Conservation (phyloP, 1,140 invertebrate species). For the Rhyzopertha dominica region DNA sequence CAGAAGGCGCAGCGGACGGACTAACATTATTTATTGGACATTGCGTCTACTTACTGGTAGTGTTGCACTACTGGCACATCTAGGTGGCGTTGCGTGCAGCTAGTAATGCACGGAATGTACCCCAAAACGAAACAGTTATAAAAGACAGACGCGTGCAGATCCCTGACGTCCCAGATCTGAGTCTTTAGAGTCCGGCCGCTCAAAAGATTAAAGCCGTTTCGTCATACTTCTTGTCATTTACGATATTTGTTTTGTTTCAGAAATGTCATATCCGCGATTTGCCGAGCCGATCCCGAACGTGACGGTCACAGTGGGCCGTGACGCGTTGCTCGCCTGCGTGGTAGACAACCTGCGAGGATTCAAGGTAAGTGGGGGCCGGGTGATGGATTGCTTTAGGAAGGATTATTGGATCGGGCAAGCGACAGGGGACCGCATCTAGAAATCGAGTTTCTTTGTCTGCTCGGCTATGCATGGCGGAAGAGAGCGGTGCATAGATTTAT, state of each 20-base stretch:
- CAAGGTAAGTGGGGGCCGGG: constrained; percentile 60
- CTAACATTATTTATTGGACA: too few species aligned
- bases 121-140: too few species aligned
- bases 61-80: too few species aligned
- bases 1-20: too few species aligned
- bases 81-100: too few species aligned
- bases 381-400: constrained; percentile 31
- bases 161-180: constrained; percentile 1
- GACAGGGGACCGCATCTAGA: constrained; percentile 26
- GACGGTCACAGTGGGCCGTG: constrained; percentile 82
- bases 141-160: too few species aligned
- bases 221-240: too few species aligned
- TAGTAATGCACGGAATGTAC: too few species aligned
- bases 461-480: constrained; percentile 20
- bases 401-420: constrained; percentile 35
- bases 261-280: constrained; percentile 68
- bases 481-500: constrained; percentile 12
- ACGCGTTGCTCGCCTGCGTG: constrained; percentile 88
- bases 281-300: constrained; percentile 89
- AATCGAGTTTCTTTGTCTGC: constrained; percentile 33
- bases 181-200: too few species aligned
- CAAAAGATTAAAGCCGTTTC: too few species aligned
- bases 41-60: too few species aligned
- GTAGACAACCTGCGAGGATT: constrained; percentile 86
- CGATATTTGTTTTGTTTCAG: too few species aligned